Evolutionary conservation across 53 echinoderm and acorn worm species (phyloP), one percentile per base, ranked within the genome.

Genomic region (Crossaster papposus): DNA sequence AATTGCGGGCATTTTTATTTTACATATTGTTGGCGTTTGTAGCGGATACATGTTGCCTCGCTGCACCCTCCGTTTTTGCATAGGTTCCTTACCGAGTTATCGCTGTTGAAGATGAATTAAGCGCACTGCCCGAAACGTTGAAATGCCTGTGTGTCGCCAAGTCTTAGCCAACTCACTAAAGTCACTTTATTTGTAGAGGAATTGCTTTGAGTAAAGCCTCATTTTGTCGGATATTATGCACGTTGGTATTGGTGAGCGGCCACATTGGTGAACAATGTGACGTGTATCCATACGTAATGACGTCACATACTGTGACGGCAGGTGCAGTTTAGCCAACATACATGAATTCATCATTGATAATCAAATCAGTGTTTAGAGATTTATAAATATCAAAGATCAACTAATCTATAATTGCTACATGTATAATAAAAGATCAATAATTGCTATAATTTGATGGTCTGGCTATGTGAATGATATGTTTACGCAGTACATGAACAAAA

Each of bases 331-430:
- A 54, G 38, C 26, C 32, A 79, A 81, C 35, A 81, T 81, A 34
- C 0, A 81, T 63, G 62, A 34, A 34, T 31, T 63, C 23, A 5
- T 17, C 22, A 70, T 70, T 30, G 38, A n/a, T 83, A 83, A 83
- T 83, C 34, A 15, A 35, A 83, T 83, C 22, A 83, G 24, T 65
- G 68, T 83, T 50, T 70, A n/a, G 65, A 13, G n/a, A 14, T 44
- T 23, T 58, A 14, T 50, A 34, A 68, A 38, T 65, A 65, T 12
- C 34, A 83, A 12, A 36, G 50, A 83, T 14, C 70, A 24, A 28
- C 37, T 50, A 50, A 31, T 68, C 36, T 14, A 4, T 28, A n/a
- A n/a, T n/a, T n/a, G n/a, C n/a, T n/a, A n/a, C n/a, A n/a, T n/a
- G n/a, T n/a, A n/a, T n/a, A n/a, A n/a, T n/a, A n/a, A n/a, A n/a